Conservation (phyloP, 2,113 vertebrate species). For the Carettochelys insculpta region DNA sequence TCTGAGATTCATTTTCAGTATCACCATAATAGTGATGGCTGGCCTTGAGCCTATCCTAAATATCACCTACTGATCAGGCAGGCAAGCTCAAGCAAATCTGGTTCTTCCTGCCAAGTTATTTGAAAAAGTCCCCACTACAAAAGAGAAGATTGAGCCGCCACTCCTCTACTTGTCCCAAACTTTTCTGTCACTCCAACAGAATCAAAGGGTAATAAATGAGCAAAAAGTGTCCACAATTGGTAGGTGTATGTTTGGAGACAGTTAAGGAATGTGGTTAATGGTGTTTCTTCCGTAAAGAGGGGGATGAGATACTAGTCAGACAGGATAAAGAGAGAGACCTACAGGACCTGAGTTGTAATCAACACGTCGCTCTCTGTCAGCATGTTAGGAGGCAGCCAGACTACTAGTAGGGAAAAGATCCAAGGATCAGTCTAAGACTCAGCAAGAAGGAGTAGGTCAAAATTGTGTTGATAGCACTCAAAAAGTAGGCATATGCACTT, state of each 20-base stretch:
- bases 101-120: not conserved
- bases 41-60: not conserved
- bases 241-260: not conserved
- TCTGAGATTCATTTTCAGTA: not conserved
- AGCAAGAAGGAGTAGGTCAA: not conserved
- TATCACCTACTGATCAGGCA: not conserved
- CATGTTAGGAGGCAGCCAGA: not conserved
- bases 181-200: not conserved
- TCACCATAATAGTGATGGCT: not conserved
- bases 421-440: not conserved
- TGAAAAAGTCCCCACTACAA: not conserved
- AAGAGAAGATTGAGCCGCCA: not conserved
- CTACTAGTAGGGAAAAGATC: not conserved
- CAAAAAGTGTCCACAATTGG: not conserved
- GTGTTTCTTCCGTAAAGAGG: not conserved
- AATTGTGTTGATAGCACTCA: not conserved
- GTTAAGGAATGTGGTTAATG: not conserved
- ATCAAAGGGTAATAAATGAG: not conserved
- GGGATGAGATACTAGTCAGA: not conserved
- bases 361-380: not conserved
- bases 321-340: accelerated
- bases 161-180: not conserved
- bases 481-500: not conserved
- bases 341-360: not conserved
- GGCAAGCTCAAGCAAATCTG: not conserved